Conservation (phyloP, 2,888 invertebrate species). For the Kuschelorhynchus macadamiae region DNA sequence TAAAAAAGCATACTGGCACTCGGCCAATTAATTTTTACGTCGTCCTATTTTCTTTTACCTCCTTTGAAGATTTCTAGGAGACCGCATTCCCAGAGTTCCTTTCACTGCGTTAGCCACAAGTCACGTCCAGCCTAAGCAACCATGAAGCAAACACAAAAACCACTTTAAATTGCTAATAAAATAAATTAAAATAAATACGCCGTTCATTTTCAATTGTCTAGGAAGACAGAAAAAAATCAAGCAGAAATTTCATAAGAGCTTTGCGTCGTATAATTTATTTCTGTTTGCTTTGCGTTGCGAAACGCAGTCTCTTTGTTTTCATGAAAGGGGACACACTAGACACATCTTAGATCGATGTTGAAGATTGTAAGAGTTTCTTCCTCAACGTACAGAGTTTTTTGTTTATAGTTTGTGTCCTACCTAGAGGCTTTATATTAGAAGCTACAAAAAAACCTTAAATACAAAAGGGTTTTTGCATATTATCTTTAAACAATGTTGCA, state of each 20-base stretch:
- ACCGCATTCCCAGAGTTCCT: conserved; percentile 38
- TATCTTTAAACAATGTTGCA: too few species aligned
- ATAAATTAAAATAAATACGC: conserved; percentile 37
- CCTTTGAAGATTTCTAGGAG: conserved; percentile 33
- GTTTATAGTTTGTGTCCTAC: too few species aligned
- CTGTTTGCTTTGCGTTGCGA: too few species aligned
- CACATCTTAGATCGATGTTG: too few species aligned
- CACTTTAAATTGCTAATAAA: conserved; percentile 39
- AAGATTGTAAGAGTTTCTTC: too few species aligned
- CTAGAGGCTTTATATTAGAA: too few species aligned
- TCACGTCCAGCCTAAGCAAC: conserved; percentile 37
- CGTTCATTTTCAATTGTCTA: conserved; percentile 23
- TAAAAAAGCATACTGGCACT: conserved; percentile 14
- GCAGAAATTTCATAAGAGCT: conserved; percentile 2
- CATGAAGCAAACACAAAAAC: conserved; percentile 38
- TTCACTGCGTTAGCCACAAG: conserved; percentile 30
- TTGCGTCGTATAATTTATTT: neutral
- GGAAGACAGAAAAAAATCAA: conserved; percentile 9
- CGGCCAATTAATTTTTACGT: conserved; percentile 38
- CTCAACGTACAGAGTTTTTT: too few species aligned
- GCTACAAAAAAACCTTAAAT: too few species aligned
- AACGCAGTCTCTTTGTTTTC: too few species aligned
- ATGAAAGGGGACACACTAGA: too few species aligned
- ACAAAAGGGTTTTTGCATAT: too few species aligned
- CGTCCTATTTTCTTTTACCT: conserved; percentile 30